phyloP scores from a whole-genome alignment of 2,113 vertebrate species.

The Periophthalmodon schlosseri region DNA sequence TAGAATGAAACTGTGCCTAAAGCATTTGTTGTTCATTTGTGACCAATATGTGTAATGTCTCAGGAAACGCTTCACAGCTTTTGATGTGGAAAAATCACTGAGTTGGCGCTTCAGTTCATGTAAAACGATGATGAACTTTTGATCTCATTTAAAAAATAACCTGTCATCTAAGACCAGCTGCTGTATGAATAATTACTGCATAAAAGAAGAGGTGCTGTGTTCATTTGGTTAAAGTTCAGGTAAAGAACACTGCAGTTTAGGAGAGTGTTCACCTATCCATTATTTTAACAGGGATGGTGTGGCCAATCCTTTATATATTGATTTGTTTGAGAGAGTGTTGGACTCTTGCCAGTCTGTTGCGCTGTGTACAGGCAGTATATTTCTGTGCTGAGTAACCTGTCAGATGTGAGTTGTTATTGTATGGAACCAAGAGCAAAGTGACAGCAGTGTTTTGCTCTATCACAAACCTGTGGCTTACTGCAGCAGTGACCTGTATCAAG shows the following conservation, averaged over 20 bases:
- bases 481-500: slow-evolving; percentile 35
- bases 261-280: slow-evolving; percentile 55
- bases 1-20: background rate
- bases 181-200: background rate
- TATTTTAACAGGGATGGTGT: slow-evolving; percentile 50
- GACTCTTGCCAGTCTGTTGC: slow-evolving; percentile 50
- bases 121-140: slow-evolving; percentile 11
- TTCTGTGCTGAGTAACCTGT: background rate
- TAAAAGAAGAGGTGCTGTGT: slow-evolving; percentile 14
- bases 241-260: slow-evolving; percentile 38
- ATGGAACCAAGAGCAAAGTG: slow-evolving; percentile 11
- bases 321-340: slow-evolving; percentile 53
- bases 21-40: slow-evolving; percentile 13
- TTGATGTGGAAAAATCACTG: slow-evolving; percentile 26
- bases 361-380: slow-evolving; percentile 4
- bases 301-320: slow-evolving; percentile 68
- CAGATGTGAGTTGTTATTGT: slow-evolving; percentile 27
- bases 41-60: background rate
- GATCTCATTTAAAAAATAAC: background rate
- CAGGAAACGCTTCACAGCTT: slow-evolving; percentile 30
- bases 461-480: slow-evolving; percentile 20
- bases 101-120: slow-evolving; percentile 13
- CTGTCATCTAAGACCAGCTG: background rate
- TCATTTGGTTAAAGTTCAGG: slow-evolving; percentile 8
- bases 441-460: slow-evolving; percentile 21